Base-by-base conservation (phyloP, 2,888 invertebrate genomes). In the Rhogogaster chlorosoma region DNA sequence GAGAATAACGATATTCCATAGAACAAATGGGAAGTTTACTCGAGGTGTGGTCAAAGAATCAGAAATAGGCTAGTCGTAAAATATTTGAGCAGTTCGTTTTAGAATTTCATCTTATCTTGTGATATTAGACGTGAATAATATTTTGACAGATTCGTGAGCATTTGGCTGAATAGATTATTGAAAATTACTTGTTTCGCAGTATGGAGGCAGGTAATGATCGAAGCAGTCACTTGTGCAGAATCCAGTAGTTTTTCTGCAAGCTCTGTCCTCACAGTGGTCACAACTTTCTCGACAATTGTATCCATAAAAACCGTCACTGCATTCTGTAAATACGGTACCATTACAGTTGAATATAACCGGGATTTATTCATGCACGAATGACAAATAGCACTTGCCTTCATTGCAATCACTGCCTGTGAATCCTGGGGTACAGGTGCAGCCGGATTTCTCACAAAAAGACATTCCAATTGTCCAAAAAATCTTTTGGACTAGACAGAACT, bases 201-300 rank as follows among this genome's bases (percentile, higher is more conserved):
- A 86, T 6, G 90, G 90, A 6, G 87, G 85, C 15, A 89, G 10
- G n/a, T 67, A 67, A 32, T 67, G 12, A 32, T 67, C 12, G 67
- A 36, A 45, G 70, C 90, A 90, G 10, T 89, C 88, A 2, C 49
- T 0, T 0, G 0, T 38, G 57, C 91, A 91, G 0, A 15, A 5
- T 12, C 91, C 91, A 0, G 88, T 89, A 15, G 61, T 73, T 15
- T 15, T 77, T 80, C 86, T 22, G 36, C 90, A 91, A 12, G 12
- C 10, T 0, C n/a, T 4, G 0, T 73, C 0, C 0, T 53, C 0
- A 42, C 92, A 92, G 26, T 85, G 42, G 7, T 88, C 88, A 70
- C 92, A 91, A 15, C 15, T 75, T 42, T 88, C 38, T 29, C 85
- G 84, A 77, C 92, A 92, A 49, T 86, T 87, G 26, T 88, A 87